phyloP scores from a whole-genome alignment of 1,140 invertebrate species.

The Branchinecta lynchi region DNA sequence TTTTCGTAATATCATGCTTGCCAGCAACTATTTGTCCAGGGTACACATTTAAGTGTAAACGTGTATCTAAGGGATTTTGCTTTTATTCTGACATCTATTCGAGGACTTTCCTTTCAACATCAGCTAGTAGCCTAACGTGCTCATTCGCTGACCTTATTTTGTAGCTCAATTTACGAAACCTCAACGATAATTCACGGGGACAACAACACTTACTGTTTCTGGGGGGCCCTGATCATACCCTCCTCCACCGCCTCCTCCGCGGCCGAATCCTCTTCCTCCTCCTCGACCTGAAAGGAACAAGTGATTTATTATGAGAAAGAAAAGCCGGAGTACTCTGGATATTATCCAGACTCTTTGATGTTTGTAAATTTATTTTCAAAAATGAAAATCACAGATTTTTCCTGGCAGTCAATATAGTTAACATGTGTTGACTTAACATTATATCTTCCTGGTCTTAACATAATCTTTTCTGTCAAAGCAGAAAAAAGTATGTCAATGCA shows the following conservation, averaged over 20 bases:
- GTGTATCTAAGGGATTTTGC: neutral
- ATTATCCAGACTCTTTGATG: neutral
- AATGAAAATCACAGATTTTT: neutral
- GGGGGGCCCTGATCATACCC: neutral
- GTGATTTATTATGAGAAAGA: neutral
- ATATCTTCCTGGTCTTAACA: neutral
- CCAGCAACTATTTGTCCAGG: too few relatives aligned
- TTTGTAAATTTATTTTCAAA: too few relatives aligned
- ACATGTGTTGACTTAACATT: neutral
- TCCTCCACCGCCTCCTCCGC: neutral
- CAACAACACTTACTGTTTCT: slow-evolving; percentile 3
- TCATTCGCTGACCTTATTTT: neutral
- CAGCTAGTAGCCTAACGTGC: neutral
- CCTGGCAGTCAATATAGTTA: neutral
- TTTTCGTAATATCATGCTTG: too few relatives aligned
- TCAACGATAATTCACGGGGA: neutral
- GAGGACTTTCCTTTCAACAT: neutral
- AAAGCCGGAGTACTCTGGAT: neutral
- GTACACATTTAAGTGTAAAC: neutral
- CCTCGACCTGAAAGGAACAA: neutral
- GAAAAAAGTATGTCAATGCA: too few relatives aligned
- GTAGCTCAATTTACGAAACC: neutral
- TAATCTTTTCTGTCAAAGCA: neutral
- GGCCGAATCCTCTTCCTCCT: neutral
- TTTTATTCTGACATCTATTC: neutral